Percentiles rank a stretch among this genome's conserved stretches.
These are phyloP conservation scores for Limnephilus rhombicus DNA, from an alignment of 2,888 invertebrate species.

Conservation along the genomic window DNA sequence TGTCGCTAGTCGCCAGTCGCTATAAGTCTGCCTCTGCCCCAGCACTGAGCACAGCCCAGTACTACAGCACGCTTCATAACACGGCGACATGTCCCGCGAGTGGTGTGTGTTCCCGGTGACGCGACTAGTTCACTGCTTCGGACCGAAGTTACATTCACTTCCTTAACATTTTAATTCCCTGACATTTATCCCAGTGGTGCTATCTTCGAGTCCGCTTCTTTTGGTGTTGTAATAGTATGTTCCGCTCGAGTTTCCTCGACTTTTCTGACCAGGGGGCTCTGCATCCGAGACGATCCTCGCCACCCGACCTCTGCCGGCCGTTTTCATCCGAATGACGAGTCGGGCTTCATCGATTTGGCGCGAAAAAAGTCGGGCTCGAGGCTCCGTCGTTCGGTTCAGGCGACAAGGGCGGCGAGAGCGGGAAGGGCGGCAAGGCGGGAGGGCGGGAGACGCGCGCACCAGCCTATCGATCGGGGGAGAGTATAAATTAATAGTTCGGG, in stretches of 20 bases:
- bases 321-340: constrained; percentile 56
- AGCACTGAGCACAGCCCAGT: neutral
- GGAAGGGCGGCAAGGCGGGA: constrained; percentile 67
- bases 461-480: constrained; percentile 68
- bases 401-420: constrained; percentile 68
- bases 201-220: neutral
- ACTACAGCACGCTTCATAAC: constrained; percentile 29
- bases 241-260: constrained; percentile 20
- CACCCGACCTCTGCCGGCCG: constrained; percentile 49
- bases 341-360: constrained; percentile 65
- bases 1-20: constrained; percentile 14
- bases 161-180: constrained; percentile 45
- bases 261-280: constrained; percentile 13
- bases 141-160: constrained; percentile 34
- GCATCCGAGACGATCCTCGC: constrained; percentile 40
- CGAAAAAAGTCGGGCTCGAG: constrained; percentile 63
- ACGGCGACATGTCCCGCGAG: constrained; percentile 57
- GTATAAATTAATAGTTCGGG: constrained; percentile 65
- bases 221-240: neutral
- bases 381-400: constrained; percentile 63
- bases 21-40: constrained; percentile 19
- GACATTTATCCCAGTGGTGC: constrained; percentile 17
- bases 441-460: constrained; percentile 68
- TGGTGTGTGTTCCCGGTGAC: constrained; percentile 29
- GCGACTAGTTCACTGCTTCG: constrained; percentile 39